Percentiles rank a stretch among this genome's conserved stretches.
Evolutionary conservation across 1,140 invertebrate genomes (phyloP).

Genomic region (Heterodera schachtii): DNA sequence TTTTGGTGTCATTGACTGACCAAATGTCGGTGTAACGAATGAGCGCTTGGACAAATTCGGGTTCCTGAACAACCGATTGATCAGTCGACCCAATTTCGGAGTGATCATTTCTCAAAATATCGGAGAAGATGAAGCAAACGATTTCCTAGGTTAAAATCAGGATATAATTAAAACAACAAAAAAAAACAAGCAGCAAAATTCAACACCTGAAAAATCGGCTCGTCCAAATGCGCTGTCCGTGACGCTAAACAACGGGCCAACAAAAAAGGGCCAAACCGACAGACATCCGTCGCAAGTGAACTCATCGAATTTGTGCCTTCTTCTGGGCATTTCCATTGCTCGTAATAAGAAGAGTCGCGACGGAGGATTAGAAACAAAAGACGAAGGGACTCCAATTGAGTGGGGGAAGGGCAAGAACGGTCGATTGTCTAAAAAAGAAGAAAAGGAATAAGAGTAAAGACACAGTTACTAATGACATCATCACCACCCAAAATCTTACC

Average conservation of each 20-base stretch:
- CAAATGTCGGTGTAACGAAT: slow-evolving; percentile 43
- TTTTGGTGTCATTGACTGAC: not conserved
- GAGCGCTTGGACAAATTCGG: slow-evolving; percentile 37
- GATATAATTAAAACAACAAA: no score
- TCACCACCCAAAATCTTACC: slow-evolving; percentile 38
- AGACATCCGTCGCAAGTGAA: not conserved
- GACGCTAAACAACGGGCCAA: slow-evolving; percentile 43
- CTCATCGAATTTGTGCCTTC: not conserved
- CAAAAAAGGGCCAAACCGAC: slow-evolving; percentile 18
- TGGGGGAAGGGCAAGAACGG: slow-evolving; percentile 13
- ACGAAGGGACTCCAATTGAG: slow-evolving; percentile 36
- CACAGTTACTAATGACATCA: not conserved
- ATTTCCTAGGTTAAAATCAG: slow-evolving; percentile 7
- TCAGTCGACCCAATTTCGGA: not conserved
- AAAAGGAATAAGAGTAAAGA: slow-evolving; percentile 15
- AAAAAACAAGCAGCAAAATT: slow-evolving; percentile 27
- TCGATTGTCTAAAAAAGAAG: slow-evolving; percentile 45
- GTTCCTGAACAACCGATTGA: slow-evolving; percentile 40
- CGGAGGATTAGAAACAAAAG: slow-evolving; percentile 40
- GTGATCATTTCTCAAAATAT: slow-evolving; percentile 40
- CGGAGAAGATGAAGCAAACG: slow-evolving; percentile 40
- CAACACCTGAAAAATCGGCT: slow-evolving; percentile 33
- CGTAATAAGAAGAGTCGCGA: slow-evolving; percentile 43
- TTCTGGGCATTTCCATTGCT: slow-evolving; percentile 26
- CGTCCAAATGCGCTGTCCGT: slow-evolving; percentile 36